A percentile compares a stretch with the other conserved stretches of the same genome.
Conservation (phyloP, 2,888 invertebrate species). For the Plemyria rubiginata region DNA sequence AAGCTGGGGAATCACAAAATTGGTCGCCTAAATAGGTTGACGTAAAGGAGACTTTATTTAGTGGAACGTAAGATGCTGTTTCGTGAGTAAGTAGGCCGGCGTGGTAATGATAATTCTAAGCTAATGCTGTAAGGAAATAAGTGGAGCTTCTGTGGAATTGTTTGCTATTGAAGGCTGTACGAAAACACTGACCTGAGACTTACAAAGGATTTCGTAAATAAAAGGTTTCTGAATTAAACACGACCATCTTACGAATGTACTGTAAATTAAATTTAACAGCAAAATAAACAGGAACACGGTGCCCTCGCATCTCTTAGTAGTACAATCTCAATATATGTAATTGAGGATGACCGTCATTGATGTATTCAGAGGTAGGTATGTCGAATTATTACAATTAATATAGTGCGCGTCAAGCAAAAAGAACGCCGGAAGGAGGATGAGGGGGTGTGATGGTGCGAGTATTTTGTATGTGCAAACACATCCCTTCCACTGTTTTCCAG, state of each 20-base stretch:
- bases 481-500: no score
- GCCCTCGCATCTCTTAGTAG: no score
- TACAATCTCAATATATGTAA: no score
- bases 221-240: slow-evolving; percentile 10
- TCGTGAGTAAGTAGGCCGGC: slow-evolving; percentile 51
- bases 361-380: no score
- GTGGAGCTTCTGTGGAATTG: slow-evolving; percentile 65
- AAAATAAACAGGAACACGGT: no score
- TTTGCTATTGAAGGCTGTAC: slow-evolving; percentile 53
- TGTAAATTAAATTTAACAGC: background rate
- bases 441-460: no score
- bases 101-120: slow-evolving; percentile 75
- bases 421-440: no score
- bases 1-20: slow-evolving; percentile 47
- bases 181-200: slow-evolving; percentile 39
- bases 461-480: no score
- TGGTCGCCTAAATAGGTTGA: slow-evolving; percentile 45
- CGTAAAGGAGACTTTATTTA: slow-evolving; percentile 58
- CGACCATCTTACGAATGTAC: background rate
- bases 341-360: no score
- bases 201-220: slow-evolving; percentile 7
- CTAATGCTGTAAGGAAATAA: slow-evolving; percentile 76
- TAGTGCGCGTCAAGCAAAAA: no score
- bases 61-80: slow-evolving; percentile 51
- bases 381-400: no score